Evolutionary conservation across 2,113 vertebrate genomes (phyloP).

Genomic region (Tetrao urogallus): DNA sequence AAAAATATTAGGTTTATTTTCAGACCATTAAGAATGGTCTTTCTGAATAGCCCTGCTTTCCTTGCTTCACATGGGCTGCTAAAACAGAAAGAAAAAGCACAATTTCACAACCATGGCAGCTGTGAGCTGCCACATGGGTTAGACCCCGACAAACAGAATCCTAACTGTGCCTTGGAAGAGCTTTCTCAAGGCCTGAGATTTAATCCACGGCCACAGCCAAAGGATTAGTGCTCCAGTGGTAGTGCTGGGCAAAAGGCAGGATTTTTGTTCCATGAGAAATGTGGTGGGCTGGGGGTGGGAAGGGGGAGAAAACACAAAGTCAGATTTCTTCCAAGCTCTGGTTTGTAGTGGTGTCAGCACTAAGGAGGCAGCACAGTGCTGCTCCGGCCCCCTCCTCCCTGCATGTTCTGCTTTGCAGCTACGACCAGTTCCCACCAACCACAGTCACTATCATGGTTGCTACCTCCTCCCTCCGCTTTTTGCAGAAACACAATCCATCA

Average conservation of each 20-base stretch:
- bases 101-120: not conserved
- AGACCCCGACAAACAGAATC: not conserved
- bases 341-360: not conserved
- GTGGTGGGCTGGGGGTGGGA: not conserved
- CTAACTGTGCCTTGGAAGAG: constrained; percentile 22
- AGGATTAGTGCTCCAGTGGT: not conserved
- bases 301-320: not conserved
- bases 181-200: not conserved
- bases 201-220: not conserved
- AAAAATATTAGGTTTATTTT: constrained; percentile 65
- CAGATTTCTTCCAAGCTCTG: constrained; percentile 2
- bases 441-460: not conserved
- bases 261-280: constrained; percentile 28
- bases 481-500: not conserved
- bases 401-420: constrained; percentile 18
- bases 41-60: constrained; percentile 38
- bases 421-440: constrained; percentile 8
- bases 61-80: constrained; percentile 32
- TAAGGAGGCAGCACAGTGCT: not conserved
- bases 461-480: constrained; percentile 13
- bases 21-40: constrained; percentile 63
- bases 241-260: constrained; percentile 2
- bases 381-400: constrained; percentile 2
- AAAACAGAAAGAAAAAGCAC: constrained; percentile 6
- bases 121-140: not conserved